Evolutionary conservation across 2,113 vertebrate species (phyloP).

Genomic region (Malurus cyaneus): DNA sequence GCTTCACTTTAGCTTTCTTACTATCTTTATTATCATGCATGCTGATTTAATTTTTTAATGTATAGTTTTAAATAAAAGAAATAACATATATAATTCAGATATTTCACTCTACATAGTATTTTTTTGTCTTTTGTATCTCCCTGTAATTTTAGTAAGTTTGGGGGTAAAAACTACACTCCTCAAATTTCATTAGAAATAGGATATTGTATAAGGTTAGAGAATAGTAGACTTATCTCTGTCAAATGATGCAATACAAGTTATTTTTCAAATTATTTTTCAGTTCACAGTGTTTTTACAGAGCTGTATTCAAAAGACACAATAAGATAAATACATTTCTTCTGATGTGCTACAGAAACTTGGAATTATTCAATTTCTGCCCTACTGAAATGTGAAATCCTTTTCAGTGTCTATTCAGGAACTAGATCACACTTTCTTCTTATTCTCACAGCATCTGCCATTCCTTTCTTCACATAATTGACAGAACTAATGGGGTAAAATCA

Average conservation of each 20-base stretch:
- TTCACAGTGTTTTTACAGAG: neutral
- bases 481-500: neutral
- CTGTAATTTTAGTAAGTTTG: neutral
- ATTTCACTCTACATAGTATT: neutral
- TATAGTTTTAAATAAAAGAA: neutral
- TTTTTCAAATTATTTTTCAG: neutral
- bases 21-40: neutral
- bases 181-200: neutral
- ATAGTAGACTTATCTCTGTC: neutral
- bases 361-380: constrained; percentile 31
- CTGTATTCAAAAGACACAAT: neutral
- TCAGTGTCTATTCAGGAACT: neutral
- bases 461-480: neutral
- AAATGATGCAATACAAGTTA: neutral
- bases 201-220: neutral
- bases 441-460: neutral
- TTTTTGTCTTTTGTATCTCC: neutral
- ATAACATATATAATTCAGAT: neutral
- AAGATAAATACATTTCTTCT: constrained; percentile 7
- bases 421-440: neutral
- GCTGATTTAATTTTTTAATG: neutral
- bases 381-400: constrained; percentile 17
- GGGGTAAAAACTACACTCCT: neutral
- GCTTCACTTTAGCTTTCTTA: neutral
- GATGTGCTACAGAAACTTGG: neutral